Conservation (phyloP, 1,140 invertebrate species). For the Tribolium castaneum region DNA sequence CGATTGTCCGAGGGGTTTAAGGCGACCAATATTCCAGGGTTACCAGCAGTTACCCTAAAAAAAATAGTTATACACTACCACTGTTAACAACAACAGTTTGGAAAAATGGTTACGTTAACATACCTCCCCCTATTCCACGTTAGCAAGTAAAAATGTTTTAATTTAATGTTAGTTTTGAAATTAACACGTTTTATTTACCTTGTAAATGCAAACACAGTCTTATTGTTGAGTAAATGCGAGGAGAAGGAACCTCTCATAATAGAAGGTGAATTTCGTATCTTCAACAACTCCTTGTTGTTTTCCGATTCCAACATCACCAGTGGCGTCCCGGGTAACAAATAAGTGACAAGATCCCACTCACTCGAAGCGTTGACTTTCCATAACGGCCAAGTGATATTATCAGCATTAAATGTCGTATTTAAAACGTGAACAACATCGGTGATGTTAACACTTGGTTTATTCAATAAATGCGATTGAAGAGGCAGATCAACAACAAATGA, state of each 20-base stretch:
- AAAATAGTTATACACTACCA: constrained; percentile 22
- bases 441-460: constrained; percentile 49
- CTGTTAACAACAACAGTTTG: too few relatives aligned
- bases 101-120: neutral
- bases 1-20: constrained; percentile 69
- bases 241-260: constrained; percentile 70
- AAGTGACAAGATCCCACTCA: constrained; percentile 72
- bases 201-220: constrained; percentile 71
- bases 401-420: constrained; percentile 56
- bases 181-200: constrained; percentile 65
- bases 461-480: constrained; percentile 56
- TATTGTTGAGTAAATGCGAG: constrained; percentile 64
- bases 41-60: constrained; percentile 74
- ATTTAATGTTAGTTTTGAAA: constrained; percentile 32
- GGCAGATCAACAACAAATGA: constrained; percentile 62
- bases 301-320: constrained; percentile 71
- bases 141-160: constrained; percentile 36
- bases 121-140: constrained; percentile 33
- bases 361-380: constrained; percentile 65
- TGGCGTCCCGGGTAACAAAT: constrained; percentile 80
- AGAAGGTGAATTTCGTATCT: constrained; percentile 64
- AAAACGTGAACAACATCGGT: constrained; percentile 47
- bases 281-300: constrained; percentile 62
- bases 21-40: constrained; percentile 75
- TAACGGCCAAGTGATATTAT: constrained; percentile 63